phyloP scores from a whole-genome alignment of 1,140 invertebrate species.

The Drosophila teissieri region DNA sequence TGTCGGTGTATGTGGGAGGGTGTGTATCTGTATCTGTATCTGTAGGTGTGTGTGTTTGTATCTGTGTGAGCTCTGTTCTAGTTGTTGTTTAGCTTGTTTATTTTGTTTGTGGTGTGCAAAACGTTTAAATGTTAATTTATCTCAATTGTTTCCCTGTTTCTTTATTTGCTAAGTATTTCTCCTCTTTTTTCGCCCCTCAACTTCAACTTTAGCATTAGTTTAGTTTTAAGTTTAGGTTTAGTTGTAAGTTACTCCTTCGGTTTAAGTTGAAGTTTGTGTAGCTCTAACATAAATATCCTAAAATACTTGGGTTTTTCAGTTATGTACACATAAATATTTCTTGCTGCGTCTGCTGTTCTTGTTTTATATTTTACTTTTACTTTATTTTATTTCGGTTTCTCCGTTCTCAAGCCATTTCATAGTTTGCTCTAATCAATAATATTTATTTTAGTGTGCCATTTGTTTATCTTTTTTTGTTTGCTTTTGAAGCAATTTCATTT shows the following conservation, averaged over 20 bases:
- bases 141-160: conserved; percentile 83
- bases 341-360: conserved; percentile 29
- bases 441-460: conserved; percentile 61
- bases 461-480: conserved; percentile 62
- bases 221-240: conserved; percentile 38
- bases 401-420: conserved; percentile 53
- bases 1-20: conserved; percentile 3
- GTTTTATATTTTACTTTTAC: conserved; percentile 1
- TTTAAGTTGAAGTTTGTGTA: conserved; percentile 58
- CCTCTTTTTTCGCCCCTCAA: conserved; percentile 22
- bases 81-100: conserved; percentile 40
- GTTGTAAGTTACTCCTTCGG: conserved; percentile 36
- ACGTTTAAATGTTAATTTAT: conserved; percentile 81
- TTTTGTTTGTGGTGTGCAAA: conserved; percentile 63
- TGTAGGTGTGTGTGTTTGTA: conserved; percentile 17
- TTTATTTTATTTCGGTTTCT: conserved; percentile 27
- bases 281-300: conserved; percentile 79
- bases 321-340: conserved; percentile 67
- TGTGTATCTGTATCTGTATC: conserved; percentile 2
- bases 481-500: conserved; percentile 74
- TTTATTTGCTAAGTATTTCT: conserved; percentile 79
- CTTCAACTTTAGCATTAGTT: conserved; percentile 37
- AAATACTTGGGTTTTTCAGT: conserved; percentile 56
- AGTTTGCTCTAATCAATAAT: conserved; percentile 45
- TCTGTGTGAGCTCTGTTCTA: conserved; percentile 18